Evolutionary conservation across 2,797 vertebrate genomes (phyloP).

Genomic region (Borostomias antarcticus): DNA sequence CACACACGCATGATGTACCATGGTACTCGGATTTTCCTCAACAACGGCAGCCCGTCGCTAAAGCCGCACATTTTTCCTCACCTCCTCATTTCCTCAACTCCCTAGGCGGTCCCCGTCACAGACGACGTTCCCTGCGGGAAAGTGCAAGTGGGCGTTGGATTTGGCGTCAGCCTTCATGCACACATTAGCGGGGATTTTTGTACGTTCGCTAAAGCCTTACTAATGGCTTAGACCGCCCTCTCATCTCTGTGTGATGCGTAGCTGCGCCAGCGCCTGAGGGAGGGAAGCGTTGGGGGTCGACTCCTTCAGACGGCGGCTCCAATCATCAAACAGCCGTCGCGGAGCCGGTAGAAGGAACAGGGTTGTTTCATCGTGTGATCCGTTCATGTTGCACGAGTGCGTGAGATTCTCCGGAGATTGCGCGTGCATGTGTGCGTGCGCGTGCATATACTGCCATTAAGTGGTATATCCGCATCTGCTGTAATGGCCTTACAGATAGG

Average conservation of each 20-base stretch:
- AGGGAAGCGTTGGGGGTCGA: neutral
- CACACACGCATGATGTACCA: neutral
- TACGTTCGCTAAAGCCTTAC: conserved; percentile 43
- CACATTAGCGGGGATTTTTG: conserved; percentile 52
- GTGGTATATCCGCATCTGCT: neutral
- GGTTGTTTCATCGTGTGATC: conserved; percentile 21
- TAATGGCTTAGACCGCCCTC: conserved; percentile 34
- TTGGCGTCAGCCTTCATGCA: conserved; percentile 33
- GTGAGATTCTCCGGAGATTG: neutral
- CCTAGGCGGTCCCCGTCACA: neutral
- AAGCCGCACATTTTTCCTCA: neutral
- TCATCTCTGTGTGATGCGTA: conserved; percentile 15
- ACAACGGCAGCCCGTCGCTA: no score
- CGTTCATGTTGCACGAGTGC: neutral
- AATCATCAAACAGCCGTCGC: conserved; percentile 26
- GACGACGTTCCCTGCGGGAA: conserved; percentile 22
- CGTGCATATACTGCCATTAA: neutral
- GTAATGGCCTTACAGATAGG: no score
- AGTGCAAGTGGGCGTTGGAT: neutral
- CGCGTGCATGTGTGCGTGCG: neutral
- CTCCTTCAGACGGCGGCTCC: conserved; percentile 39
- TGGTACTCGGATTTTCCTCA: neutral
- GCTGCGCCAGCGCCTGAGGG: neutral
- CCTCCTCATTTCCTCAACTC: neutral
- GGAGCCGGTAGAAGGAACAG: conserved; percentile 6